A percentile compares a stretch with the other conserved stretches of the same genome.
Evolutionary conservation across 1,140 invertebrate species (phyloP).

Genomic region (Metopolophium dirhodum): DNA sequence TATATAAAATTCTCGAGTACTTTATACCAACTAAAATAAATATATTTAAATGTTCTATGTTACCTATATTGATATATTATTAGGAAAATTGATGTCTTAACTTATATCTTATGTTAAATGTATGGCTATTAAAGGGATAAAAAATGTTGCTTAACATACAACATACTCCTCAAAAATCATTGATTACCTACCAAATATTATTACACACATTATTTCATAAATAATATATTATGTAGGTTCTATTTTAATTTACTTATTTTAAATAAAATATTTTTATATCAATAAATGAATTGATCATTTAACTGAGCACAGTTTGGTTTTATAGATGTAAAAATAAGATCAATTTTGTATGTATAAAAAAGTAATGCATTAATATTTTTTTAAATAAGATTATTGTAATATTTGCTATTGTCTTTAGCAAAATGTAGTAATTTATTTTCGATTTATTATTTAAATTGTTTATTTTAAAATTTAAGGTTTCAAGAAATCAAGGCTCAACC

Average conservation of each 20-base stretch:
- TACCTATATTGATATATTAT: neutral
- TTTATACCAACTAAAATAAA: neutral
- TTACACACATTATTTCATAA: neutral
- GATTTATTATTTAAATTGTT: neutral
- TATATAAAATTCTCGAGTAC: neutral
- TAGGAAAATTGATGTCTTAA: neutral
- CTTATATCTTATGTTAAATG: neutral
- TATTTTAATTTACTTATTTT: neutral
- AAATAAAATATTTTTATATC: neutral
- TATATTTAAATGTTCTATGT: neutral
- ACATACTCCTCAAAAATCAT: neutral
- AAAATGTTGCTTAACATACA: no score
- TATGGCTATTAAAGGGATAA: no score
- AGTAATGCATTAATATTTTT: neutral
- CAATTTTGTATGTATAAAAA: neutral
- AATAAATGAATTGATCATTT: no score
- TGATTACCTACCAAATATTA: neutral
- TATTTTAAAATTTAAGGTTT: constrained; percentile 67
- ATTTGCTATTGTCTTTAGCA: neutral
- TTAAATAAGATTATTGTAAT: neutral
- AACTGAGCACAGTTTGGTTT: no score
- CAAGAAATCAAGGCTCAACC: constrained; percentile 91
- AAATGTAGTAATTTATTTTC: neutral
- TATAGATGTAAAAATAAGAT: no score
- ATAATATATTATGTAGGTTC: neutral